phyloP scores from a whole-genome alignment of 2,797 vertebrate genomes.

The Sebastes trivittatus region DNA sequence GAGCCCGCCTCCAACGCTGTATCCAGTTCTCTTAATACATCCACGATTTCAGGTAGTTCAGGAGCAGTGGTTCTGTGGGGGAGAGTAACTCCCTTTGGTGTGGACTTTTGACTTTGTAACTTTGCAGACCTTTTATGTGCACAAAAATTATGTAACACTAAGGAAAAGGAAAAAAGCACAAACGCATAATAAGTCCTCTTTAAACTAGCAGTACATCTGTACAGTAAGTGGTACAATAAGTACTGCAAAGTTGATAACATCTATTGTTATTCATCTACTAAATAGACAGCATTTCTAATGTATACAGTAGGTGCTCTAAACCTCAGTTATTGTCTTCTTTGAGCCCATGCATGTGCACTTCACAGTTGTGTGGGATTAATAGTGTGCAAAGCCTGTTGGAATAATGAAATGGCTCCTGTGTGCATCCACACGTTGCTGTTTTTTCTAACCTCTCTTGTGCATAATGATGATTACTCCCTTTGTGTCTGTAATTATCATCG shows the following conservation, averaged over 20 bases:
- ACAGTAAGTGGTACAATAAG: background rate
- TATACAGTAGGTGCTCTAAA: background rate
- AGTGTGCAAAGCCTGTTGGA: constrained; percentile 50
- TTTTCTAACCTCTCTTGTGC: constrained; percentile 58
- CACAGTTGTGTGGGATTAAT: constrained; percentile 61
- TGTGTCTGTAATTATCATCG: constrained; percentile 67
- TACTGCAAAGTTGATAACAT: background rate
- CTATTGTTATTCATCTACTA: background rate
- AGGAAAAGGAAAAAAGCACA: too few relatives aligned
- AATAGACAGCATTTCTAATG: background rate
- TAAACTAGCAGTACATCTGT: background rate
- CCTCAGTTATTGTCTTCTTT: constrained; percentile 9
- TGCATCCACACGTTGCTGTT: constrained; percentile 44
- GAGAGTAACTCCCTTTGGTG: too few relatives aligned
- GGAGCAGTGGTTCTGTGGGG: too few relatives aligned
- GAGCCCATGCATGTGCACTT: constrained; percentile 16
- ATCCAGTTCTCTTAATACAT: too few relatives aligned
- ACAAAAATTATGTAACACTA: too few relatives aligned
- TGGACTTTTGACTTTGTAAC: too few relatives aligned
- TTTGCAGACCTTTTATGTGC: too few relatives aligned
- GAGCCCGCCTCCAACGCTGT: too few relatives aligned
- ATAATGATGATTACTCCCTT: constrained; percentile 73
- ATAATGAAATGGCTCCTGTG: constrained; percentile 71
- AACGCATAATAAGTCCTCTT: background rate
- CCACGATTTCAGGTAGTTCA: too few relatives aligned